phyloP scores from a whole-genome alignment of 2,797 vertebrate genomes.

The Paedocypris micromegethes region DNA sequence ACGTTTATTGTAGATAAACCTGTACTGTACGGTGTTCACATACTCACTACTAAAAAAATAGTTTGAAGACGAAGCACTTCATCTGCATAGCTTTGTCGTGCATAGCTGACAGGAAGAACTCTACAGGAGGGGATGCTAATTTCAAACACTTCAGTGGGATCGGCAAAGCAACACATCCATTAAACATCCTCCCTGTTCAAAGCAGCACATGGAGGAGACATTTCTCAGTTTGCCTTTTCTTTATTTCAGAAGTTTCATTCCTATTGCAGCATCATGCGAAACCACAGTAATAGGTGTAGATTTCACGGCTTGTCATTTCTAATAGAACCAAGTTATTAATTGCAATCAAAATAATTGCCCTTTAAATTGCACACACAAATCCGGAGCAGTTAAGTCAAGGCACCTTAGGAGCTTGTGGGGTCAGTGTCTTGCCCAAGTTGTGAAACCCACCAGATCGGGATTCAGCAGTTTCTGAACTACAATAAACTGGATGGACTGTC shows the following conservation, averaged over 20 bases:
- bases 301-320: neutral
- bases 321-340: too few species aligned
- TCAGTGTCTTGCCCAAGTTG: too few species aligned
- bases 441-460: too few species aligned
- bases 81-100: conserved; percentile 34
- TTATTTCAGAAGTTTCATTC: neutral
- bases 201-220: conserved; percentile 9
- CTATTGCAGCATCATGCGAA: conserved; percentile 1
- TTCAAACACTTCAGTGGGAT: conserved; percentile 15
- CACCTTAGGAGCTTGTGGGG: too few species aligned
- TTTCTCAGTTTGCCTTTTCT: neutral
- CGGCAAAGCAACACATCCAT: conserved; percentile 8
- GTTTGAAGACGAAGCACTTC: conserved; percentile 28
- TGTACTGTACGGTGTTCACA: neutral
- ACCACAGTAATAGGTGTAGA: neutral
- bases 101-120: conserved; percentile 6
- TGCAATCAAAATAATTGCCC: too few species aligned
- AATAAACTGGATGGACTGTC: too few species aligned
- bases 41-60: conserved; percentile 9
- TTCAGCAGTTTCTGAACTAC: too few species aligned
- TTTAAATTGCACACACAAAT: too few species aligned
- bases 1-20: neutral
- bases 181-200: conserved; percentile 1
- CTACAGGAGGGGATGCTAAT: conserved; percentile 15
- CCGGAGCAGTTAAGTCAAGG: too few species aligned